Base-by-base conservation (phyloP, 2,113 vertebrate species). In the Ochotona princeps region DNA sequence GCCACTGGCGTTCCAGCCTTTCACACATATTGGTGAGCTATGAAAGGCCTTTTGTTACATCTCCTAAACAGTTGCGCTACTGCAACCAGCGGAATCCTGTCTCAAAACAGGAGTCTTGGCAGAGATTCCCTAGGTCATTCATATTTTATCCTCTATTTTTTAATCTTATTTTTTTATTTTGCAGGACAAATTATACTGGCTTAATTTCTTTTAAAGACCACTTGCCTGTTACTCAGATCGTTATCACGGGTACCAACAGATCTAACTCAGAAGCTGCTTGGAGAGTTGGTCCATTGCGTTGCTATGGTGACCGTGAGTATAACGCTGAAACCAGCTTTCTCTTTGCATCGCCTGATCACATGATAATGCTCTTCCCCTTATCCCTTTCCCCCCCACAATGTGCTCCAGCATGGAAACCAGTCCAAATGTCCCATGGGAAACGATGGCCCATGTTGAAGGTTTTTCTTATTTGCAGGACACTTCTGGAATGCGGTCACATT, bases 241-340 rank as follows among this genome's bases (percentile, higher is more conserved):
- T 99, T 95, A 98, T 99, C 90, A 99, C 99, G 87, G 99, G 99
- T 97, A 99, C 99, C 94, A 99, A 99, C 98, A 98, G 99, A 97
- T 98, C 99, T 65, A 98, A 99, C 96, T 99, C 99, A 6, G 98
- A 99, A 97, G 99, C 99, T 30, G 97, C 98, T 89, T 99, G 99
- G 98, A 98, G 97, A 98, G 96, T 99, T n/a, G 99, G 99, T 51
- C 98, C 99, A 75, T 98, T 99, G 96, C 99, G 98, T 98, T 99
- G 99, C 98, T 99, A 99, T 98, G 99, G 99, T 96, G 98, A 99
- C 98, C 98, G 99, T 99, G 98, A 99, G 99, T 99, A 98, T 91
- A 65, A 90, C 75, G 89, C 30, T 0, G 61, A 96, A 95, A 94
- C 51, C 66, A 54, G 87, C 87, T 93, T 96, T 97, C 95, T 96